Evolutionary conservation across 2,888 invertebrate genomes (phyloP).

Genomic region (Himalopsyche anomala): DNA sequence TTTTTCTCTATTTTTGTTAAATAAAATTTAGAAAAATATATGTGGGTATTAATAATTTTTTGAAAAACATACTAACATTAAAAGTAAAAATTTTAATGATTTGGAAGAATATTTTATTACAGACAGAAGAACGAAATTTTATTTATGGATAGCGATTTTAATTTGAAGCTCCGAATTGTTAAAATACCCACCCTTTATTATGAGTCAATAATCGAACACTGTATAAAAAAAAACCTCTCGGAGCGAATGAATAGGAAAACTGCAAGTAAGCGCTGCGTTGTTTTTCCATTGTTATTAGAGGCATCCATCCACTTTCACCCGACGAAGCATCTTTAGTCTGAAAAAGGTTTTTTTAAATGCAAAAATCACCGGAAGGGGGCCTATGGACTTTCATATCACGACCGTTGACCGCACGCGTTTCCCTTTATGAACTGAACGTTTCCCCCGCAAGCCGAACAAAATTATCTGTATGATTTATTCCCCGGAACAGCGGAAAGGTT

Average conservation of each 20-base stretch:
- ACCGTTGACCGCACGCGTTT: slow-evolving; percentile 47
- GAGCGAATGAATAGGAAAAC: background rate
- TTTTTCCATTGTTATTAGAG: slow-evolving; percentile 1
- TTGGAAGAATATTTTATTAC: no score
- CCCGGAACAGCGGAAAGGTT: slow-evolving; percentile 63
- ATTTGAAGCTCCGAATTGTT: no score
- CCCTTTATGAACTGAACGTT: background rate
- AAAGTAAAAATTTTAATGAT: no score
- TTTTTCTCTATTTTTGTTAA: no score
- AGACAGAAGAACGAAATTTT: no score
- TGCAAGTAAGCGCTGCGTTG: slow-evolving; percentile 23
- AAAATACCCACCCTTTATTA: no score
- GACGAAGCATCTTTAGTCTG: background rate
- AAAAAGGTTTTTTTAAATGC: slow-evolving; percentile 16
- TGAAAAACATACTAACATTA: no score
- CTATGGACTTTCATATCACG: slow-evolving; percentile 21
- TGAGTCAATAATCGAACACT: no score
- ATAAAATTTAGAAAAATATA: no score
- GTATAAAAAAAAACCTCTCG: no score
- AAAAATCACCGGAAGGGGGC: slow-evolving; percentile 21
- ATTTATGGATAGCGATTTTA: no score
- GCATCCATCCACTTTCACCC: slow-evolving; percentile 11
- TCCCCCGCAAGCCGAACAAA: slow-evolving; percentile 31
- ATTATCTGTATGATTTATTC: slow-evolving; percentile 64
- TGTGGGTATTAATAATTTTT: no score